Conservation (phyloP, 2,797 vertebrate species). For the Pelobates cultripes region DNA sequence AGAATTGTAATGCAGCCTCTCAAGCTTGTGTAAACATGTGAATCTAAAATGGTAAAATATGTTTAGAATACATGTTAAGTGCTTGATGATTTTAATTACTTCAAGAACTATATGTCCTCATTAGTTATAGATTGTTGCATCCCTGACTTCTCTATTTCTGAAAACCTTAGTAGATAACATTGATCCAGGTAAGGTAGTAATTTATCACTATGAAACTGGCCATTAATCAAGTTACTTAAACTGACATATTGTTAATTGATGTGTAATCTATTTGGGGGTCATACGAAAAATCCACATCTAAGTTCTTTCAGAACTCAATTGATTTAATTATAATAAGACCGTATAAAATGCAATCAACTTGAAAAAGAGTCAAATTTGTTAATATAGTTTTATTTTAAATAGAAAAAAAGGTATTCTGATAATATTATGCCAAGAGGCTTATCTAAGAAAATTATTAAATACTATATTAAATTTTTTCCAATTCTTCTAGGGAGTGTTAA, state of each 20-base stretch:
- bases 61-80: background rate
- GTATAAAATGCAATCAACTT: too few species aligned
- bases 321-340: too few species aligned
- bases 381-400: too few species aligned
- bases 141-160: background rate
- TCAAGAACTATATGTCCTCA: slow-evolving; percentile 10
- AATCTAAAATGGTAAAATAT: background rate
- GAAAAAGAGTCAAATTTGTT: too few species aligned
- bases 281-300: background rate
- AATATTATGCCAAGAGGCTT: too few species aligned
- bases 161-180: slow-evolving; percentile 26
- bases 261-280: background rate
- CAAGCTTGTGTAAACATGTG: too few species aligned
- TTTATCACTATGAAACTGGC: slow-evolving; percentile 35
- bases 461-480: too few species aligned
- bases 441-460: too few species aligned
- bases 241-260: slow-evolving; percentile 33
- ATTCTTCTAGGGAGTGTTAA: too few species aligned
- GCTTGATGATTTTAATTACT: background rate
- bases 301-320: too few species aligned
- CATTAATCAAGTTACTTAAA: slow-evolving; percentile 37
- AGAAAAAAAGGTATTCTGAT: too few species aligned
- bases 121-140: slow-evolving; percentile 26
- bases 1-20: too few species aligned
- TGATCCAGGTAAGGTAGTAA: slow-evolving; percentile 28